A percentile compares a stretch with the other conserved stretches of the same genome.
Conservation (phyloP, 2,888 invertebrate genomes). For the Portevinia maculata region DNA sequence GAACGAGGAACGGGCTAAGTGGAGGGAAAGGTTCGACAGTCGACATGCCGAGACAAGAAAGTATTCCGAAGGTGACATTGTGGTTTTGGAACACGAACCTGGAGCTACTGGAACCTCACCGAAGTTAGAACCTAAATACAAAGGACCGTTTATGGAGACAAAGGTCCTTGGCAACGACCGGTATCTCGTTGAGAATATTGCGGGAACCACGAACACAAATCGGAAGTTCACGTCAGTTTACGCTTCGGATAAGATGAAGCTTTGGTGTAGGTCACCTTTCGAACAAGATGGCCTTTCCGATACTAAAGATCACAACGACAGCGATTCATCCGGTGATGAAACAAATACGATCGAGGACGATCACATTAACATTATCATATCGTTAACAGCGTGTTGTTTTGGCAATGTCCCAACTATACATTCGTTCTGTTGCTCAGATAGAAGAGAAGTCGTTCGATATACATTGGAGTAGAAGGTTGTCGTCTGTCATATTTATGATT, state of each 20-base stretch:
- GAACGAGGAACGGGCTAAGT: slow-evolving; percentile 13
- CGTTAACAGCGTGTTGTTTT: too few relatives aligned
- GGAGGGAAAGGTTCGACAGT: slow-evolving; percentile 11
- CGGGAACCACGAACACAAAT: background rate
- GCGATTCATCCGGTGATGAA: background rate
- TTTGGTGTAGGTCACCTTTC: slow-evolving; percentile 73
- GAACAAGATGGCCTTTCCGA: background rate
- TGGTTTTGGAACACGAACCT: slow-evolving; percentile 19
- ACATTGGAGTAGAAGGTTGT: too few relatives aligned
- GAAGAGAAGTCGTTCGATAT: too few relatives aligned
- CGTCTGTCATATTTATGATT: too few relatives aligned
- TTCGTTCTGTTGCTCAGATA: too few relatives aligned
- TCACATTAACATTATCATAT: too few relatives aligned
- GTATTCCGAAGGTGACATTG: background rate
- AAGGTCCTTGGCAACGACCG: background rate
- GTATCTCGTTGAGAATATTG: background rate
- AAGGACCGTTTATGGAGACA: background rate
- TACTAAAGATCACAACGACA: slow-evolving; percentile 3
- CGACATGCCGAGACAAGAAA: background rate
- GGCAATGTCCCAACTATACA: too few relatives aligned
- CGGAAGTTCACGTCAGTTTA: slow-evolving; percentile 7
- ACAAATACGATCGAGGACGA: slow-evolving; percentile 9
- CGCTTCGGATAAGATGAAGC: slow-evolving; percentile 41
- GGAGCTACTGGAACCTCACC: background rate
- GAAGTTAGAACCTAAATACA: slow-evolving; percentile 22